Evolutionary conservation across 2,888 invertebrate genomes (phyloP), one percentile per base, ranked within the genome.

Genomic region (Opisthograptis luteolata): DNA sequence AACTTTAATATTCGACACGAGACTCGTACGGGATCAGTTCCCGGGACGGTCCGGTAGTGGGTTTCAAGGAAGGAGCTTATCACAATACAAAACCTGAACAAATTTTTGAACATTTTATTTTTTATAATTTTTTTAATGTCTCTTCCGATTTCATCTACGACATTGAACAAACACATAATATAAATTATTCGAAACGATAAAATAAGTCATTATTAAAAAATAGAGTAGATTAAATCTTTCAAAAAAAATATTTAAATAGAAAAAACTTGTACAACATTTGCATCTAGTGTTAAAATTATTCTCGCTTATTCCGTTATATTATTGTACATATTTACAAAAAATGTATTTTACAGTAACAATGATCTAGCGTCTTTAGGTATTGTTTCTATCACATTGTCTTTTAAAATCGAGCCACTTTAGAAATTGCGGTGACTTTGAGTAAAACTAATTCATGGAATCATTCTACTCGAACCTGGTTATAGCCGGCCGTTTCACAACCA

Each of bases 171-270:
- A 84, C 87, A 83, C 80, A 84, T 83, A 77, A 82, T 87, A 89
- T 90, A 89, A 89, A 89, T 90, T 88, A 90, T 82, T 86, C 81
- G 84, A 87, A 87, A 89, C 84, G 84, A 90, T 88, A 87, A 84
- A 88, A 88, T 88, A 89, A 79, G 85, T 85, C 76, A 80, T 85
- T 85, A 87, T 87, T 87, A 85, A 87, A 45, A 84, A 86, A 87
- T 87, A 88, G 79, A 77, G 84, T 87, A 87, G 86, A 88, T 88
- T 89, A 87, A 87, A 89, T 88, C 88, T 87, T 87, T 87, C 72
- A 82, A 84, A 87, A 81, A n/a, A 81, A 86, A 84, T 81, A 84
- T 81, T 87, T 88, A 87, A 87, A 89, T 84, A 87, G 81, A 84
- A 77, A 80, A 79, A 81, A 76, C 85, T 87, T 90, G 87, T 89